Conservation (phyloP, 2,113 vertebrate species). For the Calonectris borealis region DNA sequence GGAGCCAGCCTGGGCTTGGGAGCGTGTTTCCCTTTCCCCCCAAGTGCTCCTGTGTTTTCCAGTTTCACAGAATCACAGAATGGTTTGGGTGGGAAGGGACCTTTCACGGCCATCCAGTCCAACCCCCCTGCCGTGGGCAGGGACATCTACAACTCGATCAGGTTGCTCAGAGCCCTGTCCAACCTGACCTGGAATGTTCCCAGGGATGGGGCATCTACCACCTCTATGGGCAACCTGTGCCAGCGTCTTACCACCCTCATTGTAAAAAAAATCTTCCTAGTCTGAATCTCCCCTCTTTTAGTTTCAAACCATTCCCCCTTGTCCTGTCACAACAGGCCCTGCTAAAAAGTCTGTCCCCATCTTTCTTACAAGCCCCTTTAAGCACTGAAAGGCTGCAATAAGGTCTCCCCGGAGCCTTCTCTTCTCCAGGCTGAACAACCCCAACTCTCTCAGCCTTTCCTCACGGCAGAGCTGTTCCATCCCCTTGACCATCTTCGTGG, state of each 20-base stretch:
- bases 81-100: not conserved
- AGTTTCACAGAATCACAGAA: fast-evolving
- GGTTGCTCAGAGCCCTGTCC: not conserved
- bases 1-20: not conserved
- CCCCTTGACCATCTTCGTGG: fast-evolving
- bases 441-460: not conserved
- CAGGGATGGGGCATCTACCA: not conserved
- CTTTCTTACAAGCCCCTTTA: not conserved
- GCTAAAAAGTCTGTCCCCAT: no score
- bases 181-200: not conserved
- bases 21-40: fast-evolving
- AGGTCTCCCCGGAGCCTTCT: not conserved
- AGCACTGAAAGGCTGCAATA: fast-evolving
- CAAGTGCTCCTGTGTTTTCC: not conserved
- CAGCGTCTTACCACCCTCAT: not conserved
- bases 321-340: fast-evolving
- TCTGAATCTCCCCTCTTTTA: not conserved
- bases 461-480: not conserved
- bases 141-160: fast-evolving
- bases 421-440: not conserved
- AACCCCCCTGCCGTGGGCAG: not conserved
- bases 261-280: not conserved
- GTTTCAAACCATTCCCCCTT: not conserved
- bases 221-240: not conserved
- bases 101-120: no score